phyloP scores from a whole-genome alignment of 2,888 invertebrate species.

The Hydrotaea diabolus region DNA sequence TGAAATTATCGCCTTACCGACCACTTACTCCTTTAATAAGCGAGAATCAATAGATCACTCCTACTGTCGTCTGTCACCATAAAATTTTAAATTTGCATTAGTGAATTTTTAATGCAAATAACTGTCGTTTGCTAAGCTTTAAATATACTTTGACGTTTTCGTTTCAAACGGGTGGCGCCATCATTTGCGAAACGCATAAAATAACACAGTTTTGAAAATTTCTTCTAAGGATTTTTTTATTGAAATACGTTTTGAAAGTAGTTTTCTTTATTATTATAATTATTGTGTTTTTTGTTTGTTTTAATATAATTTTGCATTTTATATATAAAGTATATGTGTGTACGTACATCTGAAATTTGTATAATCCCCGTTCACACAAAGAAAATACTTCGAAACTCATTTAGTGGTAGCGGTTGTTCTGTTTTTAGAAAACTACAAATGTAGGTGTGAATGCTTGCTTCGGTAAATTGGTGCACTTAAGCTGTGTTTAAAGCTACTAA shows the following conservation, averaged over 20 bases:
- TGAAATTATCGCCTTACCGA: too few relatives aligned
- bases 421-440: constrained; percentile 21
- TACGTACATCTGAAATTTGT: background rate
- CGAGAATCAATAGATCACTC: too few relatives aligned
- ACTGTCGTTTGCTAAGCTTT: too few relatives aligned
- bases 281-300: constrained; percentile 13
- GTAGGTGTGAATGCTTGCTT: constrained; percentile 4
- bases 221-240: constrained; percentile 27
- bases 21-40: too few relatives aligned
- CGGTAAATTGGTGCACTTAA: constrained; percentile 52
- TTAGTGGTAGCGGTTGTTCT: background rate
- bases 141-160: too few relatives aligned
- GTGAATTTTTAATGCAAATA: too few relatives aligned
- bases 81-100: too few relatives aligned
- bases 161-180: too few relatives aligned
- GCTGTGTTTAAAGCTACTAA: constrained; percentile 27
- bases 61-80: too few relatives aligned
- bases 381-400: background rate
- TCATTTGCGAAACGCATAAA: too few relatives aligned
- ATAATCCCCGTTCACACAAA: constrained; percentile 5
- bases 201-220: background rate
- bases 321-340: too few relatives aligned
- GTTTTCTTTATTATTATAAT: too few relatives aligned
- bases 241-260: constrained; percentile 34
- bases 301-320: constrained; percentile 34